These are phyloP conservation scores for Myiotriccus ornatus DNA, from an alignment of 2,797 vertebrate genomes.

Conservation along the genomic window DNA sequence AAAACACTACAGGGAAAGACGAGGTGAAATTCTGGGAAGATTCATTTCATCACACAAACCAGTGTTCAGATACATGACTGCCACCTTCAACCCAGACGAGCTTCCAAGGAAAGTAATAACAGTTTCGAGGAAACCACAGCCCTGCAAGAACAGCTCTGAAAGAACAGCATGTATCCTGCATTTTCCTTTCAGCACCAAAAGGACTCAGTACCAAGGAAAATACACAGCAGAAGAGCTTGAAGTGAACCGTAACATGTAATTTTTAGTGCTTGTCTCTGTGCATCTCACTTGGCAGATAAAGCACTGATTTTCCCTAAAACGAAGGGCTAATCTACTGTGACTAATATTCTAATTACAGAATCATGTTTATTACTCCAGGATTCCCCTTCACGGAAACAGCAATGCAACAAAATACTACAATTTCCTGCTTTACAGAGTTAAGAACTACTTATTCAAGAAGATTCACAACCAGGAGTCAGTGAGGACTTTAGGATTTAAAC, in stretches of 20 bases:
- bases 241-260: not conserved
- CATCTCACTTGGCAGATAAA: not conserved
- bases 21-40: not conserved
- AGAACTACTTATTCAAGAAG: not conserved
- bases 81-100: not conserved
- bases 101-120: conserved; percentile 46
- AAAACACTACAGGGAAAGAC: not conserved
- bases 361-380: not conserved
- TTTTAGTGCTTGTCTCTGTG: not conserved
- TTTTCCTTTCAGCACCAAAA: conserved; percentile 36
- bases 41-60: not conserved
- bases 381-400: not conserved
- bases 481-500: not conserved
- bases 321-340: conserved; percentile 12
- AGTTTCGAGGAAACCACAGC: not conserved
- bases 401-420: not conserved
- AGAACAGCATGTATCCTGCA: conserved; percentile 26
- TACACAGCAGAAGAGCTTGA: not conserved
- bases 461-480: not conserved
- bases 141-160: not conserved
- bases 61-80: not conserved
- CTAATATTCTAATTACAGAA: conserved; percentile 43
- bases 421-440: not conserved
- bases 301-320: not conserved
- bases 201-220: not conserved